phyloP scores from a whole-genome alignment of 1,140 invertebrate species.

The Wasmannia auropunctata region DNA sequence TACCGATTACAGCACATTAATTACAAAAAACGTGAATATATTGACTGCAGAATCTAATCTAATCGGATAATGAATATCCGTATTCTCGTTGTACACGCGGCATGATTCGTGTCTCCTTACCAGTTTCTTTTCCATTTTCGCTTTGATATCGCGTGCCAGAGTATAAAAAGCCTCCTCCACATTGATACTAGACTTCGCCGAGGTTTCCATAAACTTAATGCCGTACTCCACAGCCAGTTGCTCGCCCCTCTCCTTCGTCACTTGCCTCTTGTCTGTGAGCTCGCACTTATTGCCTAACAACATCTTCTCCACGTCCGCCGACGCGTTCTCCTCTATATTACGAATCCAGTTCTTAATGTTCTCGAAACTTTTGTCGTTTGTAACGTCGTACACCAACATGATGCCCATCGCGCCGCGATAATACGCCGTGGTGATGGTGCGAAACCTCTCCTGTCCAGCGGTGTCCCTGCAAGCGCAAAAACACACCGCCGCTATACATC shows the following conservation, averaged over 20 bases:
- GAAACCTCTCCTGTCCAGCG: slow-evolving; percentile 97
- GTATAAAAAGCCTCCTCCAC: slow-evolving; percentile 97
- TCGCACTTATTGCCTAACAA: slow-evolving; percentile 98
- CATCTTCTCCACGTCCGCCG: slow-evolving; percentile 98
- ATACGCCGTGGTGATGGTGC: slow-evolving; percentile 99
- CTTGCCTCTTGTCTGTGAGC: slow-evolving; percentile 94
- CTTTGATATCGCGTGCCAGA: slow-evolving; percentile 96
- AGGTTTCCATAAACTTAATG: slow-evolving; percentile 97
- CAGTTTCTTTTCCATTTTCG: slow-evolving; percentile 98
- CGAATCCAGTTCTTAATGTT: slow-evolving; percentile 99
- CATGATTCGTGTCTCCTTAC: slow-evolving; percentile 85
- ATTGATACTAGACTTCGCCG: slow-evolving; percentile 95
- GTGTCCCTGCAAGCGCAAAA: slow-evolving; percentile 91
- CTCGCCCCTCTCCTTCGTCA: slow-evolving; percentile 90
- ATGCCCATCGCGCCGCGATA: slow-evolving; percentile 99
- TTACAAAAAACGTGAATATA: neutral
- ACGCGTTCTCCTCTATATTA: slow-evolving; percentile 99
- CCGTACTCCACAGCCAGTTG: slow-evolving; percentile 95
- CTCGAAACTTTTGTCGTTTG: slow-evolving; percentile 99
- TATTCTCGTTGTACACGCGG: neutral
- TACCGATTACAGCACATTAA: slow-evolving; percentile 15
- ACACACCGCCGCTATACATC: neutral
- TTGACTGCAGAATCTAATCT: slow-evolving; percentile 12
- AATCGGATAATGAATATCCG: slow-evolving; percentile 17
- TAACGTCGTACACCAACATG: slow-evolving; percentile 99